Evolutionary conservation across 2,888 invertebrate genomes (phyloP).

Genomic region (Zhuqinia jingwanae): DNA sequence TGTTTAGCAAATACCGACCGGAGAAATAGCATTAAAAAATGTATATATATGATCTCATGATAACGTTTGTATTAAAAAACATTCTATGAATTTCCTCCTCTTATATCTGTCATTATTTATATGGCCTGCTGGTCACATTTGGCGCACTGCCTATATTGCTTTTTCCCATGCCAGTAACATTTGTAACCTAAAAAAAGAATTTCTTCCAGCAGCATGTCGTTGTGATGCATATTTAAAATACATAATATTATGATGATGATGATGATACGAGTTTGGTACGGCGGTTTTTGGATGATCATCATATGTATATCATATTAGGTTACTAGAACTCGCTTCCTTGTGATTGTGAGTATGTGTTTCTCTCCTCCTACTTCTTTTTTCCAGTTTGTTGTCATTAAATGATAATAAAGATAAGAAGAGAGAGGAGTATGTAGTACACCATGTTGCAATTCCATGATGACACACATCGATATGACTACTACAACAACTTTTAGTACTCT

Average conservation of each 20-base stretch:
- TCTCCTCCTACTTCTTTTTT: neutral
- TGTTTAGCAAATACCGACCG: constrained; percentile 3
- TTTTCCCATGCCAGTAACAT: neutral
- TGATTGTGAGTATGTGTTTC: neutral
- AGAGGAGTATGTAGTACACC: no score
- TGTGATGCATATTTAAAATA: neutral
- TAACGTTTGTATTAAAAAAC: neutral
- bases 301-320: no score
- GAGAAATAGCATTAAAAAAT: constrained; percentile 28
- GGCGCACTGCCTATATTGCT: constrained; percentile 2
- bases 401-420: constrained; percentile 33
- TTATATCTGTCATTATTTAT: constrained; percentile 22
- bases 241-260: no score
- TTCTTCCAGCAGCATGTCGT: constrained; percentile 1
- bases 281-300: no score
- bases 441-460: constrained; percentile 31
- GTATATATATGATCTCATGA: neutral
- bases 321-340: no score
- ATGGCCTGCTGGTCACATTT: constrained; percentile 29
- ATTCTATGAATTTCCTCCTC: constrained; percentile 19
- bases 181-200: neutral
- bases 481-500: no score
- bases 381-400: constrained; percentile 37
- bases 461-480: constrained; percentile 10
- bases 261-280: neutral